phyloP scores from a whole-genome alignment of 2,888 invertebrate genomes.

The Lasioglossum morio region DNA sequence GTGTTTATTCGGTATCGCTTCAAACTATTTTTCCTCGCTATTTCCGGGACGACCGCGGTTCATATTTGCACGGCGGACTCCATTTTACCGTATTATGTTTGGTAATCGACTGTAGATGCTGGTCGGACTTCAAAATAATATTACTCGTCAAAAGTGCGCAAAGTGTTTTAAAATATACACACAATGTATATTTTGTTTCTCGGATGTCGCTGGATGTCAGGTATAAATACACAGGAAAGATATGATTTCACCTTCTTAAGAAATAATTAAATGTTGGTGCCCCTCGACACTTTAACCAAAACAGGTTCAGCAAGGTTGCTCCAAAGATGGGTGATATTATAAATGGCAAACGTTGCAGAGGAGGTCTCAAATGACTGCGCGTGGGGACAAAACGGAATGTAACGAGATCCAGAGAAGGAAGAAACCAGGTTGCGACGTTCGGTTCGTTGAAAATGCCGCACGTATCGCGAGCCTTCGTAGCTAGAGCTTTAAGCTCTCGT shows the following conservation, averaged over 20 bases:
- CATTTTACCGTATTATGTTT: background rate
- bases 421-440: background rate
- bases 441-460: slow-evolving; percentile 58
- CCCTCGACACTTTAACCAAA: no score
- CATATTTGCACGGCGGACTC: background rate
- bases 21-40: background rate
- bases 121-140: background rate
- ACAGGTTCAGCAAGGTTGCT: background rate
- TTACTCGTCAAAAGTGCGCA: background rate
- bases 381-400: background rate
- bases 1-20: slow-evolving; percentile 23
- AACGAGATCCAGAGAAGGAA: background rate
- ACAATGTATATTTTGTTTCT: no score
- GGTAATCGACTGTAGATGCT: background rate
- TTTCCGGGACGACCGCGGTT: background rate
- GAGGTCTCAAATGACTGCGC: background rate
- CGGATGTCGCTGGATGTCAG: no score
- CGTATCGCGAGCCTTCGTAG: slow-evolving; percentile 53
- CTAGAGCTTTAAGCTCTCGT: slow-evolving; percentile 60
- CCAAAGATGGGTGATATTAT: background rate
- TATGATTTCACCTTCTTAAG: no score
- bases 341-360: background rate
- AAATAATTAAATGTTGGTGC: no score
- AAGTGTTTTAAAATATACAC: no score
- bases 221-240: no score